phyloP scores from a whole-genome alignment of 1,140 invertebrate species.

The Akabosia matsudoensis region DNA sequence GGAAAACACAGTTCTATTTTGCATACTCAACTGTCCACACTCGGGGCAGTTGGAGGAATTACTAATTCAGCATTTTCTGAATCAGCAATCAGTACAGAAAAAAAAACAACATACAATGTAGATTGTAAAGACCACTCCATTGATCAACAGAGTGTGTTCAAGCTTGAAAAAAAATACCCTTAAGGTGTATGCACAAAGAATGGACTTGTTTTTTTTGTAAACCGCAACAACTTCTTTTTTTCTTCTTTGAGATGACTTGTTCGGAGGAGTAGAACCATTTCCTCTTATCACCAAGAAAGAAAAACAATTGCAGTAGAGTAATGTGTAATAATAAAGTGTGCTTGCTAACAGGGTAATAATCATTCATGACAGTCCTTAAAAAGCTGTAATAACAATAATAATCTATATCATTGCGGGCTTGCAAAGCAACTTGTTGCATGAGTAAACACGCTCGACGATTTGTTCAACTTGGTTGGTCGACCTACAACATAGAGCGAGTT shows the following conservation, averaged over 20 bases:
- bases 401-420: background rate
- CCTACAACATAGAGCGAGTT: background rate
- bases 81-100: background rate
- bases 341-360: slow-evolving; percentile 2
- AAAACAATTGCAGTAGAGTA: background rate
- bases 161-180: background rate
- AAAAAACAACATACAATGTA: background rate
- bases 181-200: background rate
- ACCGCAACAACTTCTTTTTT: background rate
- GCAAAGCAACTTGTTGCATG: background rate
- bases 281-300: background rate
- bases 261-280: background rate
- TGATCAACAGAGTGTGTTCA: background rate
- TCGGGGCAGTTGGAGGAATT: background rate
- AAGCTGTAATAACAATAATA: background rate
- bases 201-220: background rate
- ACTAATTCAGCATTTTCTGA: background rate
- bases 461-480: background rate
- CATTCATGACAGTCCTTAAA: background rate
- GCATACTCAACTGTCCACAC: background rate
- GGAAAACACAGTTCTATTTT: background rate
- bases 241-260: background rate
- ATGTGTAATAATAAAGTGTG: background rate
- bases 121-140: background rate
- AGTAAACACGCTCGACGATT: too few species aligned